These are phyloP conservation scores for Poeciliopsis turrubarensis DNA, from an alignment of 2,113 vertebrate species.

Conservation along the genomic window DNA sequence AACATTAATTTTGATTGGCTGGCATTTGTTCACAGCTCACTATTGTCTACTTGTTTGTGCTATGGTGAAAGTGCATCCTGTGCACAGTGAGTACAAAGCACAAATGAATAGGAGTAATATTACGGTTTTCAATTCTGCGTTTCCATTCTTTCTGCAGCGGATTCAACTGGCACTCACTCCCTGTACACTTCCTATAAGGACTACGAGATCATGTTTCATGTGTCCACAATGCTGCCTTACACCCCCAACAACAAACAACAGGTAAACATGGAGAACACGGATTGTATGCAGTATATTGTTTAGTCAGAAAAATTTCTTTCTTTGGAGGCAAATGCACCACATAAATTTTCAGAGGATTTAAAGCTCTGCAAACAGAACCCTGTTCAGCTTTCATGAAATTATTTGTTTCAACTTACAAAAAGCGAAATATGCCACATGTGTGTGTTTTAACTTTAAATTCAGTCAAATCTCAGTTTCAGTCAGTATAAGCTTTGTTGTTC, in stretches of 20 bases:
- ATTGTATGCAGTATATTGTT: background rate
- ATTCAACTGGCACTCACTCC: constrained; percentile 95
- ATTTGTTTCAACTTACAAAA: background rate
- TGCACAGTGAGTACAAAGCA: constrained; percentile 16
- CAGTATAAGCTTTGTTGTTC: background rate
- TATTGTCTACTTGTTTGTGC: constrained; percentile 45
- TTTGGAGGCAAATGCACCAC: constrained; percentile 1
- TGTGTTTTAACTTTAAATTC: constrained; percentile 8
- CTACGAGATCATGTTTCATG: constrained; percentile 98
- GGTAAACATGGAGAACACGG: constrained; percentile 72
- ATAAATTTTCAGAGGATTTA: constrained; percentile 1
- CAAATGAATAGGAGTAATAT: constrained; percentile 35
- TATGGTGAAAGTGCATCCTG: constrained; percentile 40
- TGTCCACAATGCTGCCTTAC: constrained; percentile 94
- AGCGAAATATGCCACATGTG: background rate
- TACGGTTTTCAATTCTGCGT: constrained; percentile 22
- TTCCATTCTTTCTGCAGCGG: constrained; percentile 81
- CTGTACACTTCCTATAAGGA: constrained; percentile 95
- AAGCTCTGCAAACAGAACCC: constrained; percentile 4
- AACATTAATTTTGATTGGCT: constrained; percentile 18
- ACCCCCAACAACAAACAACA: constrained; percentile 98
- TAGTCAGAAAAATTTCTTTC: constrained; percentile 6
- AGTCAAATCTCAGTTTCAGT: constrained; percentile 7
- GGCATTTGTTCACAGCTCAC: constrained; percentile 33
- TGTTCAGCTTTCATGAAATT: constrained; percentile 5